Evolutionary conservation across 2,113 vertebrate species (phyloP), one percentile per base, ranked within the genome.

Genomic region (Sceloporus undulatus): DNA sequence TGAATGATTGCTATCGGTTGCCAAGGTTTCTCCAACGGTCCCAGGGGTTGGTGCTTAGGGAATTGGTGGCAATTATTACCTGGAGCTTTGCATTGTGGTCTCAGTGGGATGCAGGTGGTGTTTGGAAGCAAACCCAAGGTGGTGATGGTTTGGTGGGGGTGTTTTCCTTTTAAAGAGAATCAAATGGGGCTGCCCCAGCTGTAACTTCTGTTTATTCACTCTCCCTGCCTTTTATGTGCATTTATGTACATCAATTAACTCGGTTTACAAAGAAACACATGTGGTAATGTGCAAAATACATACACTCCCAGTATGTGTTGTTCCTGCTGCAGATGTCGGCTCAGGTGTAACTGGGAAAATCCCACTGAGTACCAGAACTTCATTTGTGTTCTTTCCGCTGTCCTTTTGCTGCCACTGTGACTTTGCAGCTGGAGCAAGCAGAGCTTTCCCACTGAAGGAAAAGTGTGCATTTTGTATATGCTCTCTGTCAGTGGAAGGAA

Each of bases 261-360:
- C 52, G 40, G 42, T 83, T 68, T 80, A 82, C 84, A 52, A 6
- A 68, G 18, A 82, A 18, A 70, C 82, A 87, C 79, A 65, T 6
- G 80, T 73, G 79, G 84, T 62, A 75, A 86, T 75, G 59, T 84
- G 87, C 88, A 85, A 23, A 88, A 80, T 80, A 9, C 29, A 65
- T 18, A 83, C 75, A 70, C 71, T 66, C 77, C 13, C 48, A 71
- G 68, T 25, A 71, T 48, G 27, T 62, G 29, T 9, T 16, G 9
- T 23, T 38, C 21, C 62, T 52, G 10, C 42, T 42, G 42, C 40
- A 66, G 73, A 4, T 79, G 78, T 83, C 76, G 80, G 78, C 85
- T 89, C 52, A 80, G 78, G 88, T 93, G 85, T 38, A 85, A 87
- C 52, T 88, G 90, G 92, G 89, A 95, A 89, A 90, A 88, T 94